Conservation (phyloP, 2,888 invertebrate species). For the Lithophane ornitopus region DNA sequence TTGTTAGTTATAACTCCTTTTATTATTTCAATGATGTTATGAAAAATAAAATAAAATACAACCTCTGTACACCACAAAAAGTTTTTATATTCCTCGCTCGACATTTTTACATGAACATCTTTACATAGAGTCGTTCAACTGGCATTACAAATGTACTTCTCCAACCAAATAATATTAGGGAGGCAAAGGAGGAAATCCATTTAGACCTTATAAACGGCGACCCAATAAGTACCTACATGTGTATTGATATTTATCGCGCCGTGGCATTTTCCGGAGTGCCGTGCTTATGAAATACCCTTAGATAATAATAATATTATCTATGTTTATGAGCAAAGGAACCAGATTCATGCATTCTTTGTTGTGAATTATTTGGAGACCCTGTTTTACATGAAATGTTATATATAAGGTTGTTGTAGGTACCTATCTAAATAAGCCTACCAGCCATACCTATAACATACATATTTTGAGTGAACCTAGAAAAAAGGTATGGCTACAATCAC, state of each 20-base stretch:
- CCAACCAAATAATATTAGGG: conserved; percentile 53
- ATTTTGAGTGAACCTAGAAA: neutral
- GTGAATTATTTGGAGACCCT: conserved; percentile 3
- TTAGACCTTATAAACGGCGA: conserved; percentile 57
- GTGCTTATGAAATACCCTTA: conserved; percentile 42
- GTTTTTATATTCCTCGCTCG: conserved; percentile 11
- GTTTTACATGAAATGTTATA: conserved; percentile 16
- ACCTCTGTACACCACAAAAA: neutral
- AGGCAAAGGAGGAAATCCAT: conserved; percentile 61
- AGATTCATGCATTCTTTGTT: conserved; percentile 32
- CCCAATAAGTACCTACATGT: conserved; percentile 57
- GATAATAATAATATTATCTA: conserved; percentile 42
- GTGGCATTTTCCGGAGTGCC: conserved; percentile 46
- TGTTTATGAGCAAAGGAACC: conserved; percentile 33
- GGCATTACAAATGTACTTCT: conserved; percentile 47
- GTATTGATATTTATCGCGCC: conserved; percentile 59
- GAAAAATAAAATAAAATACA: neutral
- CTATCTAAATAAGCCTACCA: no score
- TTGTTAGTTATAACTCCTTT: neutral
- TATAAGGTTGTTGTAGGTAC: neutral
- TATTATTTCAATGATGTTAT: neutral
- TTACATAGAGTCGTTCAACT: conserved; percentile 38
- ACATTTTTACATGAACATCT: conserved; percentile 22
- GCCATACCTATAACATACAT: neutral
- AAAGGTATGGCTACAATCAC: neutral